Evolutionary conservation across 2,797 vertebrate species (phyloP), one percentile per base, ranked within the genome.

Genomic region (Smutsia gigantea): DNA sequence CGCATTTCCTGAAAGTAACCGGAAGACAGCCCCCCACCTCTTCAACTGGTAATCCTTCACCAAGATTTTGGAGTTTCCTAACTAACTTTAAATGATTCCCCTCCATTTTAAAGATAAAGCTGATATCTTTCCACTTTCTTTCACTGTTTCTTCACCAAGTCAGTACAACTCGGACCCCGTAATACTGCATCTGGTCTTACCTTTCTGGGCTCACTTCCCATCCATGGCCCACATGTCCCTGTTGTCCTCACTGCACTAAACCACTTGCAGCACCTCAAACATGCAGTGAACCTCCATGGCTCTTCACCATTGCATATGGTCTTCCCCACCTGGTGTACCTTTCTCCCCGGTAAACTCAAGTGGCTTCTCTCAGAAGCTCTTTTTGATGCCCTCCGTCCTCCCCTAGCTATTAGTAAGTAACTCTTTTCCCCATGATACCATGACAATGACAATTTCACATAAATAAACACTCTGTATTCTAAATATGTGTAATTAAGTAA

Each of bases 391-490:
- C n/a, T 82, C 17, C 12, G 59, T 4, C 25, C 5, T 23, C 46
- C n/a, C 31, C 18, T 19, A 53, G 46, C 4, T 88, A 63, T 46
- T 27, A 77, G 25, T 51, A 12, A 64, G n/a, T 12, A 75, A 10
- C 42, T 85, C 37, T 31, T 34, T 19, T 90, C 27, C 31, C 74
- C 23, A 5, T 31, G 13, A 68, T 29, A n/a, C 31, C 14, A 25
- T 42, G 31, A 81, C 66, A 95, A 93, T 10, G 23, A 74, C 39
- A 74, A 9, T 31, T 88, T 69, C n/a, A 85, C 6, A 75, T 61
- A 94, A 69, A 82, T 75, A 69, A 87, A 77, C 17, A 59, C 4
- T 66, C 8, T 14, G 11, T 59, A 29, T n/a, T 96, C 59, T 87
- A 84, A 66, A 49, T 1, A 23, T 61, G 72, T 87, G 34, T 19